These are phyloP conservation scores for Ancistrus triradiatus DNA, from an alignment of 2,113 vertebrate species.

Conservation along the genomic window DNA sequence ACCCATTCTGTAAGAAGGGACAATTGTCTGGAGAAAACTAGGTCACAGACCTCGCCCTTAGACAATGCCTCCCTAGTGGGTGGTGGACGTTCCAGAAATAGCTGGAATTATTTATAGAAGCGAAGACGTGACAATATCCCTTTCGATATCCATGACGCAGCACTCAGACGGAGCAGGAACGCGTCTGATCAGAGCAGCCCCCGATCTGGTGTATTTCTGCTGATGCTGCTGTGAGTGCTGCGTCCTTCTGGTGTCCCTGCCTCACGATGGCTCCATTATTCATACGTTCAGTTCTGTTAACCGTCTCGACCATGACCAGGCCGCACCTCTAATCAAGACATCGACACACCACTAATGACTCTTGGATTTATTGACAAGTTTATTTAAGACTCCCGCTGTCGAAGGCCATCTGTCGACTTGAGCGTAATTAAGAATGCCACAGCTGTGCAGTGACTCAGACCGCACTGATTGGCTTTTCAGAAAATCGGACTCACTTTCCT, in stretches of 20 bases:
- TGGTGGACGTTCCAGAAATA: slow-evolving; percentile 23
- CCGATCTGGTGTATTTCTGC: background rate
- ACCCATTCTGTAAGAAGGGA: background rate
- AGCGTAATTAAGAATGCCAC: no score
- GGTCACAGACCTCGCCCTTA: slow-evolving; percentile 28
- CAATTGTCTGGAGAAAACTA: background rate
- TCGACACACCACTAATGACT: background rate
- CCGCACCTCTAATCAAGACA: background rate
- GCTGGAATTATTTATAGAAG: slow-evolving; percentile 14
- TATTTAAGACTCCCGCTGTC: background rate
- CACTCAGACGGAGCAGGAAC: background rate
- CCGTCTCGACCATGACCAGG: background rate
- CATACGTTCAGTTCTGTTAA: background rate
- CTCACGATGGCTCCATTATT: background rate
- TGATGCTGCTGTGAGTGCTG: background rate
- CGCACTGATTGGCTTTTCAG: no score
- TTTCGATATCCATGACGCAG: slow-evolving; percentile 2
- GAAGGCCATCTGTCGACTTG: background rate
- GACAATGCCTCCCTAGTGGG: slow-evolving; percentile 16
- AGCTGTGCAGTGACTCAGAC: no score
- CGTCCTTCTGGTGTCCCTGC: slow-evolving; percentile 2
- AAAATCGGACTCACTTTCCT: no score
- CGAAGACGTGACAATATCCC: background rate
- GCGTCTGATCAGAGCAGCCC: background rate
- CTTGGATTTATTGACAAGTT: slow-evolving; percentile 12